Base-by-base conservation (phyloP, 1,140 invertebrate species). In the Tigriopus japonicus region DNA sequence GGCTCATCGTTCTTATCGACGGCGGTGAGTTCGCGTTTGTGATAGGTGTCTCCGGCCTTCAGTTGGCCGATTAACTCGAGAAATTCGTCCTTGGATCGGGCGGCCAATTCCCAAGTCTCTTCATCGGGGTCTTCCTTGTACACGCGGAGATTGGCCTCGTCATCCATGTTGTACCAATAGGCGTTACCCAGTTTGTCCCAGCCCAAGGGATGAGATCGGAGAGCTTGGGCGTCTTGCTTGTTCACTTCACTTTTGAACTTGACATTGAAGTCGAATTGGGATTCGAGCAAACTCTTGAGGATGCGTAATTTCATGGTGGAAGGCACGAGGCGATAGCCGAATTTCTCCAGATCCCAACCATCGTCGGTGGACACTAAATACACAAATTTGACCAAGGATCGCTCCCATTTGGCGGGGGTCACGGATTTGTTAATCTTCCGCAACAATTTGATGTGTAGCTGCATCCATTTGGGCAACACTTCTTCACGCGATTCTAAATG, bases 61-160 rank as follows among this genome's bases (percentile, higher is more conserved):
- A 61, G 28, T 40, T 55, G 17, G 10, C 19, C 35, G 28, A 61
- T 21, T 13, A 61, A 52, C 3, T 24, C n/a, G n/a, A 54, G 13
- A 6, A 61, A 54, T 6, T 15, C 15, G 19, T 60, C 59, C 40
- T 61, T 61, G 51, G 19, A 19, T 35, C 81, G 87, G 63, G 89
- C 91, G 63, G 95, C 82, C 42, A 96, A 74, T 69, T 86, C 81
- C 91, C 91, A 97, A 15, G 86, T 88, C 69, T 95, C 89, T 69
- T 96, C 91, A 74, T 96, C 92, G 59, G 86, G 79, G 69, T 96
- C 88, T 75, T 97, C 92, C 67, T 83, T 82, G 71, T 94, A 98
- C 21, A 98, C 79, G 63, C 87, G 78, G 45, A 97, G 76, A 74
- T 95, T 92, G 65, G 73, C 82, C 81, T 87, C 83, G 64, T 83